A percentile compares a stretch with the other conserved stretches of the same genome.
Evolutionary conservation across 2,797 vertebrate genomes (phyloP).

Genomic region (Alectoris magna): DNA sequence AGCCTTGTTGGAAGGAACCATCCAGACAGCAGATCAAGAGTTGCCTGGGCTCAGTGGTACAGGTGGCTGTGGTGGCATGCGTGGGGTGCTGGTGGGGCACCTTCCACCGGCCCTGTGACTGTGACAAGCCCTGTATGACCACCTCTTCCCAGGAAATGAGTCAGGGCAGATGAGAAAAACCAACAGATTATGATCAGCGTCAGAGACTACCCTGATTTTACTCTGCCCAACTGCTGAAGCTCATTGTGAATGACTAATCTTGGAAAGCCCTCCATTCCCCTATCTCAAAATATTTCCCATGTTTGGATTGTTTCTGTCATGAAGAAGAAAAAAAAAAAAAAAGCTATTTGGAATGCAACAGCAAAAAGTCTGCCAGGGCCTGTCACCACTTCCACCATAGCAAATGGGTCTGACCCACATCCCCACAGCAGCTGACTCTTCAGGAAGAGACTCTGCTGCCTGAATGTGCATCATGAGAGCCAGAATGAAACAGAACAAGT

Average conservation of each 20-base stretch:
- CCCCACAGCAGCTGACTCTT: conserved; percentile 39
- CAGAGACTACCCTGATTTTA: neutral
- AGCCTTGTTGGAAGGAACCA: neutral
- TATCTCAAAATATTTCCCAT: conserved; percentile 42
- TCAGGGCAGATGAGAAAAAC: neutral
- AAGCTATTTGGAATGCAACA: conserved; percentile 38
- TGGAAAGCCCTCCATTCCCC: conserved; percentile 43
- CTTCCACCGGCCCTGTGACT: neutral
- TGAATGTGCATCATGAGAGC: neutral
- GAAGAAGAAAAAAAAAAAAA: neutral
- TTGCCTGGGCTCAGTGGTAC: neutral
- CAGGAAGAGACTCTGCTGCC: neutral
- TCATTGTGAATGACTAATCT: conserved; percentile 18
- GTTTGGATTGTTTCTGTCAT: conserved; percentile 31
- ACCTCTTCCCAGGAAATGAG: neutral
- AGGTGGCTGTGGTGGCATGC: neutral
- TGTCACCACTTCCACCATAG: conserved; percentile 65
- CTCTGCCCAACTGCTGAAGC: neutral
- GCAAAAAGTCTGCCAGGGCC: conserved; percentile 37
- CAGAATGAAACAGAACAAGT: neutral
- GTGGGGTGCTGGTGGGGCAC: neutral
- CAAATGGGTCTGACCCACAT: conserved; percentile 53
- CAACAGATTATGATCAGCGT: neutral
- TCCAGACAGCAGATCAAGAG: neutral
- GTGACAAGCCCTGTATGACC: neutral